phyloP scores from a whole-genome alignment of 2,888 invertebrate genomes.

The Oscheius onirici region DNA sequence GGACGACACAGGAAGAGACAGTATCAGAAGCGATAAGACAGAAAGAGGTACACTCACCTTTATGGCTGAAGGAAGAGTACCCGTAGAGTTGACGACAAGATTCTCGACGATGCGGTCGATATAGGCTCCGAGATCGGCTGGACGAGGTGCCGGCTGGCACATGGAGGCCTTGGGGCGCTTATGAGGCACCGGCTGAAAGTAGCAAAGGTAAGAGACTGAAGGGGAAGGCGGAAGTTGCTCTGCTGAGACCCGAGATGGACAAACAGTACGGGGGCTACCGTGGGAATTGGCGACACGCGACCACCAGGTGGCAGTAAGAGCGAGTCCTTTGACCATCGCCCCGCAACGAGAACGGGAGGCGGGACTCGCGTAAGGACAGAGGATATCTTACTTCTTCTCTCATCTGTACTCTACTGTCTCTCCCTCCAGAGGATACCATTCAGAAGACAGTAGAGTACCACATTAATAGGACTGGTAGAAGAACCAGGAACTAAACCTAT shows the following conservation, averaged over 20 bases:
- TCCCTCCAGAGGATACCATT: background rate
- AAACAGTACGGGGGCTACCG: constrained; percentile 33
- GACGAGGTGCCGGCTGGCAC: constrained; percentile 33
- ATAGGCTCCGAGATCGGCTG: constrained; percentile 50
- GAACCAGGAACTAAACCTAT: background rate
- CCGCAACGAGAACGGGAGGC: background rate
- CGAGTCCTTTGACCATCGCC: constrained; percentile 12
- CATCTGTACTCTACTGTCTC: constrained; percentile 5
- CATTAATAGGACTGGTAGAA: background rate
- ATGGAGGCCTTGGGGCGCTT: constrained; percentile 35
- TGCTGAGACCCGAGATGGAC: constrained; percentile 13
- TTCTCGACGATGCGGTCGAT: constrained; percentile 59
- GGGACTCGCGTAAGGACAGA: constrained; percentile 15
- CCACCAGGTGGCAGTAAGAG: constrained; percentile 18
- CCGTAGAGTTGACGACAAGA: constrained; percentile 52
- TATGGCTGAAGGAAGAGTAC: constrained; percentile 16
- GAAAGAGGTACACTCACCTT: constrained; percentile 16
- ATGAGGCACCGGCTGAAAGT: constrained; percentile 51
- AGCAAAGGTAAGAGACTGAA: background rate
- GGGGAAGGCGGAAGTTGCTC: background rate
- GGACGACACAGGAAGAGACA: too few relatives aligned
- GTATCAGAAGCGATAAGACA: too few relatives aligned
- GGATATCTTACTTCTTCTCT: constrained; percentile 5
- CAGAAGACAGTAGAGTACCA: background rate
- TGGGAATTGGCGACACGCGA: constrained; percentile 31